phyloP scores from a whole-genome alignment of 2,888 invertebrate species.

The Junonia oenone region DNA sequence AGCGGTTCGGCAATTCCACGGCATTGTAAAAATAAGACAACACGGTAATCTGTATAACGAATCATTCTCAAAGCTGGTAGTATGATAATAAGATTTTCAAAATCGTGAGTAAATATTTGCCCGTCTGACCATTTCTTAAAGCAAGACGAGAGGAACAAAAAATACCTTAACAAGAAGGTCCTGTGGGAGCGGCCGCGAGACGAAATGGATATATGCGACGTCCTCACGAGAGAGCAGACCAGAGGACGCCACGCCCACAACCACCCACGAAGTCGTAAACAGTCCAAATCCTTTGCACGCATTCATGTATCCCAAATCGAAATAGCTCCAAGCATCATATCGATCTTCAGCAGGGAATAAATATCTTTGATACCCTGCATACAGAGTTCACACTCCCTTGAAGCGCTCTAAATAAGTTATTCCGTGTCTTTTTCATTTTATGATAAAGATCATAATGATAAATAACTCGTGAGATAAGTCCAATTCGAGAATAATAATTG shows the following conservation, averaged over 20 bases:
- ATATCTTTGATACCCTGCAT: slow-evolving; percentile 36
- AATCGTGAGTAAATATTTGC: slow-evolving; percentile 79
- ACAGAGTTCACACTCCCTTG: slow-evolving; percentile 54
- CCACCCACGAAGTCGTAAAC: slow-evolving; percentile 79
- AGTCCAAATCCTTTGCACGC: slow-evolving; percentile 79
- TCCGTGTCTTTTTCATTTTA: slow-evolving; percentile 66
- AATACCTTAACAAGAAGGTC: slow-evolving; percentile 75
- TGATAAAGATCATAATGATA: slow-evolving; percentile 76
- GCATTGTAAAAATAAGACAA: neutral
- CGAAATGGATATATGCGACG: slow-evolving; percentile 46
- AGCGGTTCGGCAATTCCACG: neutral
- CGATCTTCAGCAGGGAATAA: slow-evolving; percentile 41
- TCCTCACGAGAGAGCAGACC: slow-evolving; percentile 43
- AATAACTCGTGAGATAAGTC: slow-evolving; percentile 73
- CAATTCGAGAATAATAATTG: slow-evolving; percentile 73
- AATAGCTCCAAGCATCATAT: slow-evolving; percentile 67
- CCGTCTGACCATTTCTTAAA: slow-evolving; percentile 71
- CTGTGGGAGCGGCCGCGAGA: slow-evolving; percentile 72
- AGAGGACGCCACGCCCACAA: slow-evolving; percentile 68
- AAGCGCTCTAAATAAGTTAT: slow-evolving; percentile 65
- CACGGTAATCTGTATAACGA: slow-evolving; percentile 16
- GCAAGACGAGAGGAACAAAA: slow-evolving; percentile 70
- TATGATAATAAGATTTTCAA: slow-evolving; percentile 73
- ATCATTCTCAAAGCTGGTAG: slow-evolving; percentile 38
- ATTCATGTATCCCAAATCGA: slow-evolving; percentile 78